These are phyloP conservation scores for Dicrostonyx torquatus DNA, from an alignment of 2,797 vertebrate species.

Conservation along the genomic window DNA sequence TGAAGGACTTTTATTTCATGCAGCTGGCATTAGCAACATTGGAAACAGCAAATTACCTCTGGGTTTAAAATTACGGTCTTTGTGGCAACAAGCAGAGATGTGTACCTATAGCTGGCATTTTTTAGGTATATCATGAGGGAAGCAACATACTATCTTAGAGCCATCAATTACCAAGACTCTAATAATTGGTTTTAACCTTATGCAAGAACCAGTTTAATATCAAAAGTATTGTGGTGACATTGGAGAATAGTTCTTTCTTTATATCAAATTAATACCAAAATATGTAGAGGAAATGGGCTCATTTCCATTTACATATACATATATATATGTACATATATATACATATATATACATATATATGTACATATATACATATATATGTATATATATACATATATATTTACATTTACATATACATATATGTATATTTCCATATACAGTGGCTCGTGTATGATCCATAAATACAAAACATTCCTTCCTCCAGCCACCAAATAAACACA, in stretches of 20 bases:
- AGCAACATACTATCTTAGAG: background rate
- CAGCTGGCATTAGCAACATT: background rate
- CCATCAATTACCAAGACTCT: background rate
- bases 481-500: background rate
- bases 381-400: no score
- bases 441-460: background rate
- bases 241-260: background rate
- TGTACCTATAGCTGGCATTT: background rate
- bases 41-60: background rate
- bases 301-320: no score
- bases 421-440: no score
- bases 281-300: background rate
- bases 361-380: no score
- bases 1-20: background rate
- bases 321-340: no score
- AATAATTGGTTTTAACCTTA: background rate
- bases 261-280: constrained; percentile 3
- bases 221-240: constrained; percentile 22
- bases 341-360: no score
- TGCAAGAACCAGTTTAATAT: background rate
- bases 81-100: background rate
- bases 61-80: background rate
- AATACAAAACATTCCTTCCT: background rate
- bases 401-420: no score
- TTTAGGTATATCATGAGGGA: background rate